Evolutionary conservation across 2,797 vertebrate species (phyloP), one percentile per base, ranked within the genome.

Genomic region (Gymnocypris eckloni): DNA sequence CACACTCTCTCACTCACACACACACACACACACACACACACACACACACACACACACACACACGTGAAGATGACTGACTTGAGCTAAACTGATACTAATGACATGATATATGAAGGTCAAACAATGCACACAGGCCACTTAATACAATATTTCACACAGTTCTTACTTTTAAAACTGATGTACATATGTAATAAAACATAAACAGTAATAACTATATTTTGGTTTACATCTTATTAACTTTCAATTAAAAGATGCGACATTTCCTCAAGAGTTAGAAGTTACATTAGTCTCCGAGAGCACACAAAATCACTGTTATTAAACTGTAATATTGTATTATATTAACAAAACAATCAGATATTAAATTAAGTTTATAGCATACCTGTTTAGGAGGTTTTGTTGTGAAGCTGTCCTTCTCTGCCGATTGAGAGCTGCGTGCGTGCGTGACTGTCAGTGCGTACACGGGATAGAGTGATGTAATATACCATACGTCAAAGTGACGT

Each of bases 51-150:
- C 28, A 33, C 28, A 33, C 28, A 33, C 28, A 33, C 28, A 33
- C n/a, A n/a, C n/a, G n/a, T 39, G 2, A 48, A 4, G 39, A 39
- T 82, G 9, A 33, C 13, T 25, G 9, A 37, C 18, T 8, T 66
- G 0, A 83, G 33, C 4, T 1, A 25, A 83, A 83, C 59, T 28
- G 56, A 76, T 9, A 75, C 25, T 82, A n/a, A 0, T 4, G 20
- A 4, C n/a, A 67, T 22, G 82, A n/a, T 64, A 54, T 25, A 56
- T 79, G 75, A 79, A 79, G 83, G 83, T 79, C 83, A 84, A 70
- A 69, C 11, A 12, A 84, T 56, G 7, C 18, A 43, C 6, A 43
- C 1, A 8, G 8, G 7, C 0, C 66, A 59, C 33, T n/a, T 56
- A 43, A 33, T 52, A 33, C 16, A 39, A 8, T 0, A 15, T 8